These are phyloP conservation scores for Amblyjoppa proteus DNA, from an alignment of 2,888 invertebrate genomes.

Conservation along the genomic window DNA sequence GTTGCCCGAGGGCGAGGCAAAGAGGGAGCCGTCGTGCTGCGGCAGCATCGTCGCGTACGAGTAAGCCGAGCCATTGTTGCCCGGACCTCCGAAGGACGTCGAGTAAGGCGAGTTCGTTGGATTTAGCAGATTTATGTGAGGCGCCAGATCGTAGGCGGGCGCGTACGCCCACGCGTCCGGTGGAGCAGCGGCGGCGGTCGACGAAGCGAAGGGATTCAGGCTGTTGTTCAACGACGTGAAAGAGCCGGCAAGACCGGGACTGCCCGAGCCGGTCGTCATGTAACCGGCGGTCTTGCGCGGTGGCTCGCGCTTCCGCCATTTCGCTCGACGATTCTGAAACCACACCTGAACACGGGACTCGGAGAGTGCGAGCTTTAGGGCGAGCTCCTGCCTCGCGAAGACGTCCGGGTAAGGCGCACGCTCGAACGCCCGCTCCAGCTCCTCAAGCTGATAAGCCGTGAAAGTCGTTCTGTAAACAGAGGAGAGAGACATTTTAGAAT, in stretches of 20 bases:
- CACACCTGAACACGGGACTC: constrained; percentile 93
- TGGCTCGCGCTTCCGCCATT: constrained; percentile 97
- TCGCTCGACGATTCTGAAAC: constrained; percentile 96
- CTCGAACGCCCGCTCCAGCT: constrained; percentile 97
- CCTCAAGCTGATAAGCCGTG: constrained; percentile 97
- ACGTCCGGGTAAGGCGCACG: constrained; percentile 98
- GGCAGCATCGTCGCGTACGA: constrained; percentile 87
- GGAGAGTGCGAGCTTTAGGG: constrained; percentile 94
- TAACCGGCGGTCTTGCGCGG: constrained; percentile 92
- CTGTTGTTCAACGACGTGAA: constrained; percentile 88
- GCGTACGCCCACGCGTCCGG: constrained; percentile 94
- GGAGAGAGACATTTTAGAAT: too few species aligned
- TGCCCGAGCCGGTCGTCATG: constrained; percentile 83
- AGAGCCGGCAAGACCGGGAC: constrained; percentile 81
- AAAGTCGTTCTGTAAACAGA: constrained; percentile 93
- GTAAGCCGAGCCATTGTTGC: constrained; percentile 82
- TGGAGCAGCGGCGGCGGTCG: constrained; percentile 86
- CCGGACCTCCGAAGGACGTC: constrained; percentile 85
- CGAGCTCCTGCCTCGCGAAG: constrained; percentile 97
- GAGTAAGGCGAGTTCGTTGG: constrained; percentile 89
- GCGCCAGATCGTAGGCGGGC: constrained; percentile 91
- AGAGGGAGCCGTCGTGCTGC: constrained; percentile 91
- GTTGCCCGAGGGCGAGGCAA: constrained; percentile 85
- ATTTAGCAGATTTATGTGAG: constrained; percentile 91
- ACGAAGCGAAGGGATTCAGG: constrained; percentile 87